Conservation (phyloP, 2,888 invertebrate genomes). For the Coelinius sp. region DNA sequence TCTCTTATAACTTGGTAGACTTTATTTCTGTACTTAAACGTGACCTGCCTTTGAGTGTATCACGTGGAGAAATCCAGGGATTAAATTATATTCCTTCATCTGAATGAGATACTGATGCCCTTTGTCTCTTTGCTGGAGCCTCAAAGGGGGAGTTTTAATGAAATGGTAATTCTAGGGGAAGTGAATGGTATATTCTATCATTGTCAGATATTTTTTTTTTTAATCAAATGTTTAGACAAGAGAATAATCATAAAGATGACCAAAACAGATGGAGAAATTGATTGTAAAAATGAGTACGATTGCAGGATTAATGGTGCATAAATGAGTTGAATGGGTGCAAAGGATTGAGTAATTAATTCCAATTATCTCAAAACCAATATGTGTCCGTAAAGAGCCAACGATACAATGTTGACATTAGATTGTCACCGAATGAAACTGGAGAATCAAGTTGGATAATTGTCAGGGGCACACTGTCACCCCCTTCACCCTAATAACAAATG, state of each 20-base stretch:
- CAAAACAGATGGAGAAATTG: too few species aligned
- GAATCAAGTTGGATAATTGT: slow-evolving; percentile 18
- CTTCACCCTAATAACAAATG: neutral
- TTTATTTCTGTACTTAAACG: neutral
- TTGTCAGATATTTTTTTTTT: too few species aligned
- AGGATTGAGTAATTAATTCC: neutral
- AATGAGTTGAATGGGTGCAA: neutral
- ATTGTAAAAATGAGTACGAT: too few species aligned
- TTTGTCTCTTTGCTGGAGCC: neutral
- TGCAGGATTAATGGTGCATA: neutral
- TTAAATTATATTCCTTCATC: neutral
- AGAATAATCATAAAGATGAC: too few species aligned
- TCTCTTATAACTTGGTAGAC: neutral
- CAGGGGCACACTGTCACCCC: neutral
- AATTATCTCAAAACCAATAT: neutral
- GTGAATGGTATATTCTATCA: too few species aligned
- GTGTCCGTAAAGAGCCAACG: neutral
- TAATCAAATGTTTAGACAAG: too few species aligned
- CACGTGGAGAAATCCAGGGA: neutral
- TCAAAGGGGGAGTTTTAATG: neutral
- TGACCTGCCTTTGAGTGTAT: slow-evolving; percentile 7
- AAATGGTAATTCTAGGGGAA: neutral
- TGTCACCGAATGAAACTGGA: neutral
- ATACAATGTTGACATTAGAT: neutral
- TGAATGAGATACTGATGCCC: neutral